phyloP scores from a whole-genome alignment of 2,888 invertebrate species.

The Cenopis cana region DNA sequence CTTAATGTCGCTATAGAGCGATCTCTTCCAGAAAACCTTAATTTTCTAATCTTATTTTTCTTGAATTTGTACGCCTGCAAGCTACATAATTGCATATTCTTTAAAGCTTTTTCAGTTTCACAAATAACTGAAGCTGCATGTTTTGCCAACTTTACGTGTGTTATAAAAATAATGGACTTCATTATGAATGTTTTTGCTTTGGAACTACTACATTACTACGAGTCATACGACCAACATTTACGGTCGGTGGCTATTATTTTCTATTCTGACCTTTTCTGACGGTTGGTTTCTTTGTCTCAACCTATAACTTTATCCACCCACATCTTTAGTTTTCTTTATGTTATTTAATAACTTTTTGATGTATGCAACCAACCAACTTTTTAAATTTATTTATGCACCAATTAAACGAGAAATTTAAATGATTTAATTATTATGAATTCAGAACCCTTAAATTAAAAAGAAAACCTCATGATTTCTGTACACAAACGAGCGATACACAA shows the following conservation, averaged over 20 bases:
- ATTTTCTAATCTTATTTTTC: too few species aligned
- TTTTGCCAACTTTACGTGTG: background rate
- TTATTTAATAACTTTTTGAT: background rate
- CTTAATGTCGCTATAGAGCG: too few species aligned
- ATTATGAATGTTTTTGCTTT: background rate
- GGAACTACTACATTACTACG: background rate
- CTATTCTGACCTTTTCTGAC: background rate
- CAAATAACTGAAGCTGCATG: background rate
- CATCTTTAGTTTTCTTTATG: background rate
- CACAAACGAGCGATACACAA: background rate
- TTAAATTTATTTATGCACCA: too few species aligned
- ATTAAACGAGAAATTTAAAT: background rate
- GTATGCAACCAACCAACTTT: too few species aligned
- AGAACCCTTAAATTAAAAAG: background rate
- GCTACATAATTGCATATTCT: background rate
- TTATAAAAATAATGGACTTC: background rate
- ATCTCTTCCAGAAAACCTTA: too few species aligned
- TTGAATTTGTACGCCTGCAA: background rate
- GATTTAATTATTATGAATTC: background rate
- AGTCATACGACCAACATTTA: background rate
- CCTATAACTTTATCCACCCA: too few species aligned
- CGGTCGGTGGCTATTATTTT: background rate
- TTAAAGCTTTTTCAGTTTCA: background rate
- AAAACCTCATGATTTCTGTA: background rate
- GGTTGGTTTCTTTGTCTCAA: background rate